A percentile compares a stretch with the other conserved stretches of the same genome.
phyloP scores from a whole-genome alignment of 64 coral and sea anemone species.

The Hydrozoanthus tunicans region DNA sequence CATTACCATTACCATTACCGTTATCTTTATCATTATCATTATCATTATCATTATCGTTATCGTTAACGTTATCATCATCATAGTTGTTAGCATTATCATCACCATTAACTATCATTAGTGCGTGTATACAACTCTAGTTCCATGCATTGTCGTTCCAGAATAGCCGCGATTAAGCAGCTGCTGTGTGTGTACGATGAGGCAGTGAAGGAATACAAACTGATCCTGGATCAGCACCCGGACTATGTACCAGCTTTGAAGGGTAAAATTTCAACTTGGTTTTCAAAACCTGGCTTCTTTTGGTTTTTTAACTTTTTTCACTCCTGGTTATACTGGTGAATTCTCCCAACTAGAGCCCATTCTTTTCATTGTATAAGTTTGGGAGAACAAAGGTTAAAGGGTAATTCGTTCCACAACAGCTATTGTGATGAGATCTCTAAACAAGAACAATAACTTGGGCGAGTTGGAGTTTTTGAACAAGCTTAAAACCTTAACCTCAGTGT shows the following conservation, averaged over 20 bases:
- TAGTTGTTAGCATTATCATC: background rate
- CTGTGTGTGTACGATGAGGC: slow-evolving; percentile 85
- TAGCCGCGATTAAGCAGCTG: slow-evolving; percentile 90
- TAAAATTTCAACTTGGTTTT: background rate
- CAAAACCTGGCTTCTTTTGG: background rate
- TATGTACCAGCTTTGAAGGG: slow-evolving; percentile 96
- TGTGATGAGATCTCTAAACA: too few species aligned
- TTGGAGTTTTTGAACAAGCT: too few species aligned
- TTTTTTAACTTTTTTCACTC: background rate
- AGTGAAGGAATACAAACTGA: slow-evolving; percentile 81
- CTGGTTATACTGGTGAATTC: too few species aligned
- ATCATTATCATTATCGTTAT: too few species aligned
- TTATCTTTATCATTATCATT: too few species aligned
- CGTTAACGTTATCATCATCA: background rate
- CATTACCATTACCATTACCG: too few species aligned
- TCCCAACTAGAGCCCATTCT: too few species aligned
- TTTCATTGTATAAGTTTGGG: too few species aligned
- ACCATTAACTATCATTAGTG: background rate
- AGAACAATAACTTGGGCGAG: too few species aligned
- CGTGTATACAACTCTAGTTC: background rate
- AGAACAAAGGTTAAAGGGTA: too few species aligned
- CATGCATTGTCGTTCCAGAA: slow-evolving; percentile 17
- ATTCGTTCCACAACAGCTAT: too few species aligned
- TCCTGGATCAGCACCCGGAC: slow-evolving; percentile 68
- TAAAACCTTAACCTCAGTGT: too few species aligned